Conservation (phyloP, 2,113 vertebrate species). For the Nymphicus hollandicus region DNA sequence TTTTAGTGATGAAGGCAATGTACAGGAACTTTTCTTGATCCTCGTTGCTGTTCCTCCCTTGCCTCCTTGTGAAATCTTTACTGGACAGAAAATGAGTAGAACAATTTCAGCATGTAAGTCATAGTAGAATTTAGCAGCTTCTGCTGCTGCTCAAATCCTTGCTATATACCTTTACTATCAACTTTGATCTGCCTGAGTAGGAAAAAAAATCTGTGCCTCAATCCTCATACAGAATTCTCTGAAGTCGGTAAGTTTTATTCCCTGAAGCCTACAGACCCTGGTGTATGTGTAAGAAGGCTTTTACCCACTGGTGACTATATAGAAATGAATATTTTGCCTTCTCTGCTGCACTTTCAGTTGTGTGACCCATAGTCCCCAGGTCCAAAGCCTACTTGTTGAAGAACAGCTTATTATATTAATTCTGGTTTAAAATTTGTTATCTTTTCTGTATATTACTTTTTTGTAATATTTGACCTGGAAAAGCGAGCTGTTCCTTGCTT, state of each 20-base stretch:
- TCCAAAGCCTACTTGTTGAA: not conserved
- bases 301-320: not conserved
- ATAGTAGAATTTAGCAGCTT: not conserved
- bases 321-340: not conserved
- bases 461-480: not conserved
- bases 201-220: not conserved
- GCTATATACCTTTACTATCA: not conserved
- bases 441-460: not conserved
- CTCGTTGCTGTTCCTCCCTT: not conserved
- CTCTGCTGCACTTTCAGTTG: not conserved
- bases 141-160: not conserved
- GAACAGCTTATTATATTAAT: not conserved
- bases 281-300: not conserved
- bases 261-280: not conserved
- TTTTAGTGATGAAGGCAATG: not conserved
- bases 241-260: not conserved
- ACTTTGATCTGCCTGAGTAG: not conserved
- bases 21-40: not conserved
- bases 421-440: not conserved
- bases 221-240: not conserved
- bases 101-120: not conserved
- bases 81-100: not conserved
- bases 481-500: not conserved
- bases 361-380: not conserved
- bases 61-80: not conserved